These are phyloP conservation scores for Peribatodes rhomboidaria DNA, from an alignment of 2,888 invertebrate species.

Conservation along the genomic window DNA sequence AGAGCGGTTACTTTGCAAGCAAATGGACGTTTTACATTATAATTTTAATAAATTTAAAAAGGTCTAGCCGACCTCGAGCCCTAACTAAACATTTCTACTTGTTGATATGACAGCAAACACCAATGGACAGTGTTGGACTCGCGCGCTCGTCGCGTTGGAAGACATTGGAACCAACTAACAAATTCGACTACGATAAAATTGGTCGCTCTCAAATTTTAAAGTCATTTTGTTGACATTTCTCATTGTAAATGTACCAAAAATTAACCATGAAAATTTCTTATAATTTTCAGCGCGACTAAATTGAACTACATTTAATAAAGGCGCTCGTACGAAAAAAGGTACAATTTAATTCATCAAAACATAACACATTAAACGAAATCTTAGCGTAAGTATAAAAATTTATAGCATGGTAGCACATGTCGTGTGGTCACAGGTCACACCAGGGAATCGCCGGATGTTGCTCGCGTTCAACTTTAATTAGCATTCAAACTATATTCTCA, in stretches of 20 bases:
- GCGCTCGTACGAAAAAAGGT: too few species aligned
- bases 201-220: conserved; percentile 51
- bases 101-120: conserved; percentile 22
- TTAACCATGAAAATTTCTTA: neutral
- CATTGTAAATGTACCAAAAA: conserved; percentile 8
- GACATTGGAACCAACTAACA: conserved; percentile 51
- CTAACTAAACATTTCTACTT: neutral
- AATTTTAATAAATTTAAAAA: conserved; percentile 4
- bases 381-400: too few species aligned
- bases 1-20: conserved; percentile 55
- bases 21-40: conserved; percentile 55
- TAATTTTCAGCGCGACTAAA: neutral
- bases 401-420: neutral
- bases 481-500: too few species aligned
- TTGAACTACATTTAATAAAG: neutral
- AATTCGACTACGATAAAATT: conserved; percentile 58
- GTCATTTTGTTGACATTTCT: conserved; percentile 38
- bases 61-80: neutral
- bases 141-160: conserved; percentile 51
- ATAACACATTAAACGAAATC: neutral
- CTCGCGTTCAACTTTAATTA: too few species aligned
- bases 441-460: too few species aligned
- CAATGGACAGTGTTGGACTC: conserved; percentile 11
- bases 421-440: neutral
- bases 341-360: neutral